Percentiles rank a stretch among this genome's conserved stretches.
Conservation (phyloP, 2,113 vertebrate genomes). For the Elephantulus edwardii region DNA sequence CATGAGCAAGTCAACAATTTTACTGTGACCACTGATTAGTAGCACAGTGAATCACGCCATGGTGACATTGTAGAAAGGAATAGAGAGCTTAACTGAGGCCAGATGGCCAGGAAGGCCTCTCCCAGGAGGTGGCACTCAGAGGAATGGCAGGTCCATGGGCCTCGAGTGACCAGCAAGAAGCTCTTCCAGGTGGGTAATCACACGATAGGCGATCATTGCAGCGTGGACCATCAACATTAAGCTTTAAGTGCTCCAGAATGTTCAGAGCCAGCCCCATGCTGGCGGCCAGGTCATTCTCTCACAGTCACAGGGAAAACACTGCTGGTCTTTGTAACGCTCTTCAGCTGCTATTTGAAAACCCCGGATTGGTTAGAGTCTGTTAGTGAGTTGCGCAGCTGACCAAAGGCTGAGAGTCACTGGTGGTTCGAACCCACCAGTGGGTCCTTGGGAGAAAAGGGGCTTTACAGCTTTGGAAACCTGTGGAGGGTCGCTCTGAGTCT, state of each 20-base stretch:
- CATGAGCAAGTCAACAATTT: background rate
- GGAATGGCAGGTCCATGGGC: accelerated
- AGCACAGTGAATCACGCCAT: background rate
- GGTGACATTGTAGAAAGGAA: background rate
- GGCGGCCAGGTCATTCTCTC: background rate
- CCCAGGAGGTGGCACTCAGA: background rate
- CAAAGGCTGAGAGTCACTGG: no score
- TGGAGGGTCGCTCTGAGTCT: no score
- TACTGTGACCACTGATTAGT: background rate
- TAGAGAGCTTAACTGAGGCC: background rate
- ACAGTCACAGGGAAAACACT: background rate
- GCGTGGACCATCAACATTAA: accelerated
- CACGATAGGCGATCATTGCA: accelerated
- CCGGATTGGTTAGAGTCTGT: background rate
- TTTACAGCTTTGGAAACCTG: no score
- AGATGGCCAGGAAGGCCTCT: background rate
- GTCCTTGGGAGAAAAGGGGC: no score
- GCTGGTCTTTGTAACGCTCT: background rate
- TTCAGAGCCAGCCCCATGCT: background rate
- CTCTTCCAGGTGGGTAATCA: background rate
- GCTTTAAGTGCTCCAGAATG: background rate
- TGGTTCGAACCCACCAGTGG: no score
- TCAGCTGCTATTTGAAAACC: background rate
- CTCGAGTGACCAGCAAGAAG: background rate
- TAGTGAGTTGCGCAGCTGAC: no score